These are phyloP conservation scores for Mamestra brassicae DNA, from an alignment of 2,888 invertebrate genomes.

Conservation along the genomic window DNA sequence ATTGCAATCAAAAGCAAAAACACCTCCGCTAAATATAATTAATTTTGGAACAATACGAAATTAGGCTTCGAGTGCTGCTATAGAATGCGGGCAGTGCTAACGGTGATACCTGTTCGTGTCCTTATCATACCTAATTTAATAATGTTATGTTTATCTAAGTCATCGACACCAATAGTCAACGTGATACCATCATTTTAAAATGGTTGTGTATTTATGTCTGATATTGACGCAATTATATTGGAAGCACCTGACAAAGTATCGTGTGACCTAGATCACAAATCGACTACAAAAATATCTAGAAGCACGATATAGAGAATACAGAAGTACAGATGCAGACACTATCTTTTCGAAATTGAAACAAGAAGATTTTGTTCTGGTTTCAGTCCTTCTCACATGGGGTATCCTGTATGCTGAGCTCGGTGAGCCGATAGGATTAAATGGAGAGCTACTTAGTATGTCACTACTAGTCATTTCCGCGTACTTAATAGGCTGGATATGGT, in stretches of 20 bases:
- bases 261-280: conserved; percentile 2
- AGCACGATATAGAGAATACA: neutral
- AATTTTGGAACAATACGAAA: neutral
- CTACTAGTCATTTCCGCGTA: conserved; percentile 93
- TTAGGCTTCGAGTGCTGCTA: neutral
- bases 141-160: conserved; percentile 23
- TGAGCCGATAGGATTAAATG: conserved; percentile 91
- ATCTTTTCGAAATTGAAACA: neutral
- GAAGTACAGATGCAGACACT: neutral
- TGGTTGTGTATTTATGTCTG: conserved; percentile 8
- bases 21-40: too few species aligned
- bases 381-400: conserved; percentile 93
- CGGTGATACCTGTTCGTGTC: neutral
- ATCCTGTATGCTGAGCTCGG: conserved; percentile 93
- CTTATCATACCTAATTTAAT: conserved; percentile 9
- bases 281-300: neutral
- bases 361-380: conserved; percentile 48
- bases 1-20: neutral
- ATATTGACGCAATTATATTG: neutral
- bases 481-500: conserved; percentile 93
- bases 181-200: neutral
- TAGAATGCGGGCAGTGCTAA: neutral
- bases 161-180: conserved; percentile 18
- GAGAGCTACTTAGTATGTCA: conserved; percentile 93
- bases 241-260: neutral